phyloP scores from a whole-genome alignment of 2,888 invertebrate genomes.

The Tupiocoris notatus region DNA sequence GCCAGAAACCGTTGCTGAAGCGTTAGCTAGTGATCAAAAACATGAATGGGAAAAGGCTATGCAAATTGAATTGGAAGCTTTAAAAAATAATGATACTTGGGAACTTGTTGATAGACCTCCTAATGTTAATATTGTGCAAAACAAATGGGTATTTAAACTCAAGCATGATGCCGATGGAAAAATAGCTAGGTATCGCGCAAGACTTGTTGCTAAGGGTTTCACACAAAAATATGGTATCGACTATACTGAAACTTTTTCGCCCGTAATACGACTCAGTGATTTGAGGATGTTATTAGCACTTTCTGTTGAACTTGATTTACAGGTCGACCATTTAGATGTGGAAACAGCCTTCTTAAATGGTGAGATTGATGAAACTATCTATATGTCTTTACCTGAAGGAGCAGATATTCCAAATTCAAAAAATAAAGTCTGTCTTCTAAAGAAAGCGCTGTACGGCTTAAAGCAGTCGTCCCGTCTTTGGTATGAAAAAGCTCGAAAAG shows the following conservation, averaged over 20 bases:
- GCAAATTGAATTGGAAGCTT: background rate
- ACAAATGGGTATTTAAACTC: background rate
- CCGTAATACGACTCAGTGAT: background rate
- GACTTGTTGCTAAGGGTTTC: conserved; percentile 45
- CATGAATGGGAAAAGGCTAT: background rate
- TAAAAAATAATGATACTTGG: background rate
- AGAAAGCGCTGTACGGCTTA: too few species aligned
- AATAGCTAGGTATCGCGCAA: conserved; percentile 49
- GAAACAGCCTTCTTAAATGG: conserved; percentile 52
- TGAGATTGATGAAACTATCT: conserved; percentile 51
- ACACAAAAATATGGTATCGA: conserved; percentile 8
- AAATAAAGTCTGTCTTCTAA: conserved; percentile 51
- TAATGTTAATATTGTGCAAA: background rate
- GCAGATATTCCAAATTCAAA: conserved; percentile 49
- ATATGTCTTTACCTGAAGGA: conserved; percentile 52
- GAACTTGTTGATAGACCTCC: background rate
- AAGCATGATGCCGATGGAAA: background rate
- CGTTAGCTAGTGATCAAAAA: background rate
- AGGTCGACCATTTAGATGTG: conserved; percentile 51
- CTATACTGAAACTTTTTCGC: conserved; percentile 51
- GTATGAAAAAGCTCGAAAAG: conserved; percentile 51
- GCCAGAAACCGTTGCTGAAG: background rate
- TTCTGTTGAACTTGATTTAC: conserved; percentile 48
- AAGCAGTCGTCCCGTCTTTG: too few species aligned
- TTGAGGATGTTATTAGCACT: conserved; percentile 46